These are phyloP conservation scores for Poeciliopsis turrubarensis DNA, from an alignment of 2,113 vertebrate genomes.

Conservation along the genomic window DNA sequence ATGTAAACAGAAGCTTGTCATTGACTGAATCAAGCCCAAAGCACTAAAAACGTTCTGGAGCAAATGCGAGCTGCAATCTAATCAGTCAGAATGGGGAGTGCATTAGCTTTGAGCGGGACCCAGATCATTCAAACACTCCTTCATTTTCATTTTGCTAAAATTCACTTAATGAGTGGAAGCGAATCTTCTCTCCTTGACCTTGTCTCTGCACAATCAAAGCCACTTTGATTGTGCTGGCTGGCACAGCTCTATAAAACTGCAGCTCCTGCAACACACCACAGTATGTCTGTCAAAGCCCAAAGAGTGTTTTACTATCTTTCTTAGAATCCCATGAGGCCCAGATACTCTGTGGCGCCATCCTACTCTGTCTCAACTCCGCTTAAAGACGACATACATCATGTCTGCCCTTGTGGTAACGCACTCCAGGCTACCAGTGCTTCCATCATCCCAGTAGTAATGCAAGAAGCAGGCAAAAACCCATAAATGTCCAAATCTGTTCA, in stretches of 20 bases:
- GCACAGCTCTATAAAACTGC: constrained; percentile 33
- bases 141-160: constrained; percentile 16
- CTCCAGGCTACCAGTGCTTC: constrained; percentile 38
- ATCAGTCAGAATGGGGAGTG: constrained; percentile 11
- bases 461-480: constrained; percentile 40
- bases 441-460: constrained; percentile 42
- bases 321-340: constrained; percentile 35
- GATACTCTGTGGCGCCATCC: constrained; percentile 24
- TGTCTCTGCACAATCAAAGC: constrained; percentile 11
- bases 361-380: constrained; percentile 32
- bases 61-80: constrained; percentile 33
- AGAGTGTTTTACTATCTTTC: constrained; percentile 28
- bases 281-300: constrained; percentile 34
- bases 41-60: constrained; percentile 42
- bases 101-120: constrained; percentile 13
- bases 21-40: constrained; percentile 14
- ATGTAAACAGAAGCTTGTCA: constrained; percentile 32
- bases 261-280: constrained; percentile 32
- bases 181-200: constrained; percentile 11
- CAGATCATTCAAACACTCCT: background rate
- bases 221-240: constrained; percentile 16
- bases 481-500: constrained; percentile 64
- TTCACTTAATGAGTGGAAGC: constrained; percentile 15
- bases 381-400: constrained; percentile 50
- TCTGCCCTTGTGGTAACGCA: constrained; percentile 10